Evolutionary conservation across 2,888 invertebrate species (phyloP).

Genomic region (Hemithea aestivaria): DNA sequence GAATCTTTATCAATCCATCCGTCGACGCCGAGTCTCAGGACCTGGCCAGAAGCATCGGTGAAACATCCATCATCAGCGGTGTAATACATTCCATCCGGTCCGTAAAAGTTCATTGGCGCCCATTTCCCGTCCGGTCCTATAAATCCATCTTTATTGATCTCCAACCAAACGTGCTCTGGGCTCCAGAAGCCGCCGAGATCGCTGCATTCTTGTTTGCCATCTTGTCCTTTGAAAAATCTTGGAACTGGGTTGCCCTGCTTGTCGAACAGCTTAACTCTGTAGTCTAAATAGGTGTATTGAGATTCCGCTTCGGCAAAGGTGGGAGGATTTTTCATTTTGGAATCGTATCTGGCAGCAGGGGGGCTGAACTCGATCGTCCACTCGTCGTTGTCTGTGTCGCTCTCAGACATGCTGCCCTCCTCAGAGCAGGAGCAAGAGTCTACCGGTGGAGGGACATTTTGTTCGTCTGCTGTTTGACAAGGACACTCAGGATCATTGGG

Average conservation of each 20-base stretch:
- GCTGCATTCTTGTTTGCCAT: slow-evolving; percentile 65
- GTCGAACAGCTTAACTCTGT: slow-evolving; percentile 64
- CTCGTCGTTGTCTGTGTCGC: slow-evolving; percentile 68
- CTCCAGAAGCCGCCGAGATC: slow-evolving; percentile 71
- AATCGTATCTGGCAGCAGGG: slow-evolving; percentile 57
- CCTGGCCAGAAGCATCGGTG: slow-evolving; percentile 45
- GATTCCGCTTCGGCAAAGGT: slow-evolving; percentile 40
- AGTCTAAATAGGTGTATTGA: slow-evolving; percentile 67
- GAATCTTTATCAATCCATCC: slow-evolving; percentile 64
- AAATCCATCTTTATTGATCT: slow-evolving; percentile 69
- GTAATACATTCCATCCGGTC: slow-evolving; percentile 65
- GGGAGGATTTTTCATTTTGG: slow-evolving; percentile 60
- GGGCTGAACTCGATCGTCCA: slow-evolving; percentile 70
- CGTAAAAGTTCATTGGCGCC: slow-evolving; percentile 64
- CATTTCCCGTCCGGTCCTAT: slow-evolving; percentile 67
- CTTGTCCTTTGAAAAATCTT: slow-evolving; percentile 64
- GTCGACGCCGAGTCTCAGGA: slow-evolving; percentile 59
- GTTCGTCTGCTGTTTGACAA: slow-evolving; percentile 42
- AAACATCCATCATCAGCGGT: slow-evolving; percentile 63
- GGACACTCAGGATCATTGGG: slow-evolving; percentile 65
- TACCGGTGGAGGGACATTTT: slow-evolving; percentile 40
- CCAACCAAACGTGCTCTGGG: slow-evolving; percentile 54
- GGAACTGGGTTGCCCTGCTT: slow-evolving; percentile 62
- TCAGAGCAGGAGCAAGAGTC: slow-evolving; percentile 72
- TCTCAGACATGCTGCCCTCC: slow-evolving; percentile 50